Base-by-base conservation (phyloP, 2,888 invertebrate species). In the Chrysopilus asiliformis region DNA sequence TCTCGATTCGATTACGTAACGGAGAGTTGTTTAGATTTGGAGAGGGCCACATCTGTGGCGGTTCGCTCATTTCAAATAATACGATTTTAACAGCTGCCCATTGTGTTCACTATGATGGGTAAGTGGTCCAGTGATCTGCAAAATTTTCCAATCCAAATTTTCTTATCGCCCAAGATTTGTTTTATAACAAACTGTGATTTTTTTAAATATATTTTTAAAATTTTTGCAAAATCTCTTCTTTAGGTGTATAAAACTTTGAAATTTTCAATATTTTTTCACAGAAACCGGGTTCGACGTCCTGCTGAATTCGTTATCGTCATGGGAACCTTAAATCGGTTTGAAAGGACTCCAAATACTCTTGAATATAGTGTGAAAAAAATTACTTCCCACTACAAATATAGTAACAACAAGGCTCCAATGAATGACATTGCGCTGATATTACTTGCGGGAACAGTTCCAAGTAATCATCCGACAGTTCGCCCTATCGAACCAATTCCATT, bases 301-400 rank as follows among this genome's bases (percentile, higher is more conserved):
- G 5, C 10, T 2, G n/a, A 36, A 45, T 49, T 56, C 30, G 50
- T 53, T 10, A 50, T 53, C 10, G 62, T 59, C 2, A 49, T 60
- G 57, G 60, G 60, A 17, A 60, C 52, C 20, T 25, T 60, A 19
- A 49, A 60, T 45, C 56, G 60, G 7, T 57, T 48, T 30, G 42
- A 51, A 3, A 13, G 14, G 2, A 44, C 44, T 19, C 49, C 48
- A 5, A 46, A 58, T 26, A 55, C 57, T 0, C 19, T 60, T 4
- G 44, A 46, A 4, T 56, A 49, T 16, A 43, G 50, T 18, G 45
- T 60, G 8, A 43, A 35, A 2, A 41, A 50, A 13, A 37, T 50
- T 9, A 32, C 52, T 6, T 49, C 48, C 46, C 36, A 40, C 20
- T 27, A 35, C 14, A 25, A 31, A 13, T 38, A 35, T 20, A 25